These are phyloP conservation scores for Daboia siamensis DNA, from an alignment of 2,113 vertebrate genomes.

Conservation along the genomic window DNA sequence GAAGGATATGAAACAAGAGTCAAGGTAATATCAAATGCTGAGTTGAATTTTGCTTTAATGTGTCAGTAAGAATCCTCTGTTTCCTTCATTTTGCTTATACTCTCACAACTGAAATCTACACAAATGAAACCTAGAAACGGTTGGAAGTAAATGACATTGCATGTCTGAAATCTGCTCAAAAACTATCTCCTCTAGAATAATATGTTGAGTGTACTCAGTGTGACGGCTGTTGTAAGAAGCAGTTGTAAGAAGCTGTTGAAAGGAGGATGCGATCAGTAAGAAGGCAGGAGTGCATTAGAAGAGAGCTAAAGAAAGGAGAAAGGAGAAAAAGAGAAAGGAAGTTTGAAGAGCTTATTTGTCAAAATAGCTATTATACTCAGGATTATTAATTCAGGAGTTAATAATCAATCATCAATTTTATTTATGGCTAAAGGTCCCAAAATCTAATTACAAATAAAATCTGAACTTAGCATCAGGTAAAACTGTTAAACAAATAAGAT, in stretches of 20 bases:
- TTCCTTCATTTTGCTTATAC: not conserved
- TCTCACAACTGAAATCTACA: not conserved
- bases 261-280: not conserved
- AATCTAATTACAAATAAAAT: not conserved
- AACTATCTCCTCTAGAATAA: not conserved
- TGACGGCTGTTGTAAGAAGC: not conserved
- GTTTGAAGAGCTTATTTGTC: not conserved
- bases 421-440: not conserved
- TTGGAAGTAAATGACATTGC: not conserved
- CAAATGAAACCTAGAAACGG: not conserved
- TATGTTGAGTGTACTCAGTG: not conserved
- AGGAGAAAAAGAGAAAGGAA: not conserved
- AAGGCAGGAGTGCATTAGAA: not conserved
- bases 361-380: not conserved
- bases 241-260: not conserved
- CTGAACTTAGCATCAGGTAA: not conserved
- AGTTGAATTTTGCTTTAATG: not conserved
- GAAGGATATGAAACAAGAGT: not conserved
- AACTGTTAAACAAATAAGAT: not conserved
- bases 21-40: not conserved
- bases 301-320: not conserved
- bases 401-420: not conserved
- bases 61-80: not conserved
- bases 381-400: not conserved
- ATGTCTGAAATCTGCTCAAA: not conserved